phyloP scores from a whole-genome alignment of 2,797 vertebrate genomes.

The Valencia hispanica region DNA sequence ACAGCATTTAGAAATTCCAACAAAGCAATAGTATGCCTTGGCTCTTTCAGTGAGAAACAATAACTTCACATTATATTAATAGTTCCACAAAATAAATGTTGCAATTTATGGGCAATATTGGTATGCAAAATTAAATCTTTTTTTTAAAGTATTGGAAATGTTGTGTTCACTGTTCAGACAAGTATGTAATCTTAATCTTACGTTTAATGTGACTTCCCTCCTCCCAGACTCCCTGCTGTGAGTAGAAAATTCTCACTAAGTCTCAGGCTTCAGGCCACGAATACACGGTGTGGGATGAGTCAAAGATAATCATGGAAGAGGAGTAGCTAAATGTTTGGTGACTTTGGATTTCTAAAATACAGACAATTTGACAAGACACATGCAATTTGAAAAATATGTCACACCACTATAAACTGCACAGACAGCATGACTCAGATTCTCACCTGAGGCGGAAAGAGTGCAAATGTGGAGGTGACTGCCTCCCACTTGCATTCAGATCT shows the following conservation, averaged over 20 bases:
- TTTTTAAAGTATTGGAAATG: background rate
- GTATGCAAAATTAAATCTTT: background rate
- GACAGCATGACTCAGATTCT: background rate
- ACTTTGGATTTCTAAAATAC: slow-evolving; percentile 8
- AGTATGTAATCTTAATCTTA: background rate
- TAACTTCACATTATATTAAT: background rate
- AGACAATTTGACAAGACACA: slow-evolving; percentile 12
- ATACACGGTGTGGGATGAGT: background rate
- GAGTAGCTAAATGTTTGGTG: background rate
- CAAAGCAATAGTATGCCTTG: background rate
- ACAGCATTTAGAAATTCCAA: background rate
- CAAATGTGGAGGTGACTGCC: background rate
- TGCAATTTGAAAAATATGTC: slow-evolving; percentile 12
- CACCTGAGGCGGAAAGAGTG: slow-evolving; percentile 1
- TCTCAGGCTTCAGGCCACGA: background rate
- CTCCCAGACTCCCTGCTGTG: background rate
- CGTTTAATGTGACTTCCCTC: background rate
- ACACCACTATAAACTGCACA: background rate
- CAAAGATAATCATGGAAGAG: background rate
- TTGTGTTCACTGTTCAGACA: background rate
- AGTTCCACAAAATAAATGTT: background rate
- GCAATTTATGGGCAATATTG: background rate
- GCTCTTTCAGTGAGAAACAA: background rate
- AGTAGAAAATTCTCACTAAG: background rate
- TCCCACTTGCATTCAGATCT: slow-evolving; percentile 4